Conservation (phyloP, 2,797 vertebrate genomes). For the Microctenopoma lineatum region DNA sequence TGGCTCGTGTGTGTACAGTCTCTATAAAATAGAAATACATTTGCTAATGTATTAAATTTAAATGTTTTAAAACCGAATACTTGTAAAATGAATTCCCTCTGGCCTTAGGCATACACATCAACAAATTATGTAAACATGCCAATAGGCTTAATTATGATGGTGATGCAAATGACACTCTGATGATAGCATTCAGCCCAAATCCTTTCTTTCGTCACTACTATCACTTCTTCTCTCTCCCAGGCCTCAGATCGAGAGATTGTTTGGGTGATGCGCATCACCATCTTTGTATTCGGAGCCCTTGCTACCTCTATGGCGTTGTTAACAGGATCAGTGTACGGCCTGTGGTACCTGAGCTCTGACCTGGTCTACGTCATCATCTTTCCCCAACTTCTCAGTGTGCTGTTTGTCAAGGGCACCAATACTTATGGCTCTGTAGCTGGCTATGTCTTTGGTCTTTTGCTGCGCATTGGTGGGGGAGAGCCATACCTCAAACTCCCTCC, state of each 20-base stretch:
- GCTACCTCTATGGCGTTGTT: slow-evolving; percentile 95
- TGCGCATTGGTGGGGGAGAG: slow-evolving; percentile 95
- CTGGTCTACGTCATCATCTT: slow-evolving; percentile 98
- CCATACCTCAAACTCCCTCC: slow-evolving; percentile 94
- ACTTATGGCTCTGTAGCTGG: slow-evolving; percentile 94
- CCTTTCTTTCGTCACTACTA: neutral
- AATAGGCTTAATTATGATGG: no score
- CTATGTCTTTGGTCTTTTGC: slow-evolving; percentile 90
- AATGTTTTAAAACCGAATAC: no score
- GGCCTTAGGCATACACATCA: no score
- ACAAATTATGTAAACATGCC: no score
- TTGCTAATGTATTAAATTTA: no score
- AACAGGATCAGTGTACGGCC: slow-evolving; percentile 92
- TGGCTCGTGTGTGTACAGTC: no score
- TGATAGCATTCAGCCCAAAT: no score
- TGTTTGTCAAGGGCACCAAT: slow-evolving; percentile 96
- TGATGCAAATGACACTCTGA: no score
- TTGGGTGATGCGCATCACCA: slow-evolving; percentile 95
- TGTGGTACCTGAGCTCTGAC: slow-evolving; percentile 99
- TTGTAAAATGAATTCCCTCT: no score
- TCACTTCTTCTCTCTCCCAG: slow-evolving; percentile 73
- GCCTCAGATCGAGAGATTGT: slow-evolving; percentile 94
- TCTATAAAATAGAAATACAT: no score
- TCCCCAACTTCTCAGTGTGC: slow-evolving; percentile 94
- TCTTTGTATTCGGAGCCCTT: slow-evolving; percentile 94